phyloP scores from a whole-genome alignment of 2,113 vertebrate species.

The Leucoraja erinaceus region DNA sequence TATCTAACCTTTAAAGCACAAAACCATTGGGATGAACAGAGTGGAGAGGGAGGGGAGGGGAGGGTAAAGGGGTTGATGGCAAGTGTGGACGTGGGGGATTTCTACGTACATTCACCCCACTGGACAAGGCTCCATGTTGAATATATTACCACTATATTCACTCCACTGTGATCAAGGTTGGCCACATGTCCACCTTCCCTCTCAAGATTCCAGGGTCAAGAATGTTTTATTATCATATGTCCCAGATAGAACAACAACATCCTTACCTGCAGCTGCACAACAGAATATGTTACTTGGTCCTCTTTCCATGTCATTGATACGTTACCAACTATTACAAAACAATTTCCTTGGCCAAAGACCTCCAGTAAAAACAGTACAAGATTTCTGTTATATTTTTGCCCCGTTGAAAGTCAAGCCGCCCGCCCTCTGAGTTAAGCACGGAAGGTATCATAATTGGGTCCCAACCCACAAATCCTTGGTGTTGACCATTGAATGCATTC shows the following conservation, averaged over 20 bases:
- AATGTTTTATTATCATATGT: no score
- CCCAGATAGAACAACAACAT: no score
- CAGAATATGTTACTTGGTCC: no score
- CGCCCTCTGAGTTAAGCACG: background rate
- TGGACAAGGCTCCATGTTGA: background rate
- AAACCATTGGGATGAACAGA: background rate
- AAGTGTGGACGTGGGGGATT: background rate
- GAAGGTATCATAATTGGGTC: background rate
- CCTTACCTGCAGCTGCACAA: no score
- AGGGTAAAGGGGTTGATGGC: no score
- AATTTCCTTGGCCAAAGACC: background rate
- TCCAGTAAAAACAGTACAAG: background rate
- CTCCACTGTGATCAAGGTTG: background rate
- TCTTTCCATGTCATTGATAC: background rate
- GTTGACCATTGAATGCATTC: no score
- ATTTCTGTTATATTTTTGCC: background rate
- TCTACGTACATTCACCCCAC: background rate
- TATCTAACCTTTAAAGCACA: background rate
- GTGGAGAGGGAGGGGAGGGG: no score
- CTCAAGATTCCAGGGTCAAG: no score
- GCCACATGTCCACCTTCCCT: background rate
- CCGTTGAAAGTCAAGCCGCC: background rate
- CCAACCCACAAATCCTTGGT: background rate
- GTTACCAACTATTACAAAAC: no score
- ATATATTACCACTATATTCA: background rate